Conservation (phyloP, 2,888 invertebrate species). For the Sinopyrophorus schimmeli region DNA sequence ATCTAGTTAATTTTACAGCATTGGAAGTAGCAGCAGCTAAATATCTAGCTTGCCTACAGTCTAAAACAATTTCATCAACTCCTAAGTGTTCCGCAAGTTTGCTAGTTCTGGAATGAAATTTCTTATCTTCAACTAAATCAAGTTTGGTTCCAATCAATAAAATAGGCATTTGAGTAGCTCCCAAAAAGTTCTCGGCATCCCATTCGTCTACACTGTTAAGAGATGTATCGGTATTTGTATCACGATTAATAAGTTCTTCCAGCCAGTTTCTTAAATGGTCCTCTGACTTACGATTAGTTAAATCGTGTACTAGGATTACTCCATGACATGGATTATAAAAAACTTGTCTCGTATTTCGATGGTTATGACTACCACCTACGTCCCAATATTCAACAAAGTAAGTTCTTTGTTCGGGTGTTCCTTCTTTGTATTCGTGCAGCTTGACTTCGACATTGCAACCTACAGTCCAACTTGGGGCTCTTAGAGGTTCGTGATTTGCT, state of each 20-base stretch:
- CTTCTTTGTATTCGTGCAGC: conserved; percentile 92
- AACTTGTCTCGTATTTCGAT: conserved; percentile 89
- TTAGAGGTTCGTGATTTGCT: conserved; percentile 82
- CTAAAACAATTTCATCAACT: conserved; percentile 91
- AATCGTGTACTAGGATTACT: conserved; percentile 93
- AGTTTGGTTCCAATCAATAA: conserved; percentile 93
- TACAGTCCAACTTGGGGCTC: conserved; percentile 92
- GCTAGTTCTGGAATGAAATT: conserved; percentile 65
- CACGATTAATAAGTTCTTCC: conserved; percentile 82
- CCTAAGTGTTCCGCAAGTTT: conserved; percentile 87
- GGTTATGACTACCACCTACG: conserved; percentile 92
- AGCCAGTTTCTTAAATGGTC: conserved; percentile 93
- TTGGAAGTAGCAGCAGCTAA: conserved; percentile 94
- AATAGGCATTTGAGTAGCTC: conserved; percentile 88
- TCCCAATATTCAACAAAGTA: conserved; percentile 97
- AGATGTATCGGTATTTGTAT: conserved; percentile 55
- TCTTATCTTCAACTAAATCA: conserved; percentile 80
- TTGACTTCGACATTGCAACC: conserved; percentile 96
- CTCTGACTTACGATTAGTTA: conserved; percentile 95
- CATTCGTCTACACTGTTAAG: conserved; percentile 65
- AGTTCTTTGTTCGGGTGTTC: conserved; percentile 86
- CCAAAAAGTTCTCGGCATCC: conserved; percentile 85
- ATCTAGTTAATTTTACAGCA: conserved; percentile 89
- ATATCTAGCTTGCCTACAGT: conserved; percentile 72
- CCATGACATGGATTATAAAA: conserved; percentile 96